These are phyloP conservation scores for Agrotis ipsilon DNA, from an alignment of 2,888 invertebrate genomes.

Conservation along the genomic window DNA sequence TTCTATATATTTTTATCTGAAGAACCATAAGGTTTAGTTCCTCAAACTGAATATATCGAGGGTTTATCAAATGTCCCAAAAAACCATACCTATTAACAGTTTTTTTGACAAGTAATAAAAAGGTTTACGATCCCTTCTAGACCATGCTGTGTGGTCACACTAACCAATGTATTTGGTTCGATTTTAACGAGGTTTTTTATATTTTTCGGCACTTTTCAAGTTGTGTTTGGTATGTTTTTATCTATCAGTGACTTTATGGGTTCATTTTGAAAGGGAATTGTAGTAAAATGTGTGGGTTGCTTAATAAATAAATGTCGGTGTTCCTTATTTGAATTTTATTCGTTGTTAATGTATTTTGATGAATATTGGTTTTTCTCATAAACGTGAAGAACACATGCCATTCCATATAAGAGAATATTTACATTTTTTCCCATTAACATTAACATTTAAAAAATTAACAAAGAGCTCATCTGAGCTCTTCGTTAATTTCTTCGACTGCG, in stretches of 20 bases:
- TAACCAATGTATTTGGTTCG: slow-evolving; percentile 14
- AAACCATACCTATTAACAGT: no score
- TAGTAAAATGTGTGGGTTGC: slow-evolving; percentile 7
- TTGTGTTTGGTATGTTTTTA: slow-evolving; percentile 27
- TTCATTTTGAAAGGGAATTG: slow-evolving; percentile 38
- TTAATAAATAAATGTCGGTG: background rate
- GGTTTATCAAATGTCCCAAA: no score
- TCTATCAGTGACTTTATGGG: slow-evolving; percentile 23
- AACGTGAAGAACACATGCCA: no score
- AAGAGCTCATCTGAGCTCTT: no score
- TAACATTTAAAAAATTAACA: no score
- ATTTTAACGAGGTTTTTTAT: slow-evolving; percentile 46
- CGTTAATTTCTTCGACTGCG: no score
- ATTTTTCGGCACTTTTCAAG: slow-evolving; percentile 55
- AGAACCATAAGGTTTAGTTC: background rate
- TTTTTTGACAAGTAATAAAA: background rate
- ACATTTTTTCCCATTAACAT: no score
- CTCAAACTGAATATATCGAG: no score
- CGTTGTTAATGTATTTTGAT: slow-evolving; percentile 9
- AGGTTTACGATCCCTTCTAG: slow-evolving; percentile 11
- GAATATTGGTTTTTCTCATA: background rate
- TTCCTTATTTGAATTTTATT: slow-evolving; percentile 11
- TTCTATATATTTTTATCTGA: no score
- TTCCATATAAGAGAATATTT: background rate
- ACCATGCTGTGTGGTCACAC: slow-evolving; percentile 24